Evolutionary conservation across 2,888 invertebrate species (phyloP).

Genomic region (Morinoia aosen): DNA sequence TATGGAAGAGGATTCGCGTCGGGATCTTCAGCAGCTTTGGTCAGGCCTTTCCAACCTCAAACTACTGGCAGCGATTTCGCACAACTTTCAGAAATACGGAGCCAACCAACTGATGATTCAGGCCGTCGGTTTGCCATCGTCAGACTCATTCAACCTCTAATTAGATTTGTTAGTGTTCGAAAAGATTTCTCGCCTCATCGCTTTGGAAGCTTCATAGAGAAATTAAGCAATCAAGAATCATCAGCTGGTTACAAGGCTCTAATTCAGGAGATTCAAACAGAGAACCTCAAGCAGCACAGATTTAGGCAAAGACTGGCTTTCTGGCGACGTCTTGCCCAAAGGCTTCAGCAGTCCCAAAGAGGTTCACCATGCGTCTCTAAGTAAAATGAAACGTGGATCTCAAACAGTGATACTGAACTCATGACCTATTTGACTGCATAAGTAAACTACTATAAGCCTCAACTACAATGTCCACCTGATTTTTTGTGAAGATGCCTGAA

Average conservation of each 20-base stretch:
- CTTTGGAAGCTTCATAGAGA: not conserved
- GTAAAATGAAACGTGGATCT: not conserved
- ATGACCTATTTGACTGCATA: not conserved
- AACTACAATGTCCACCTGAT: not conserved
- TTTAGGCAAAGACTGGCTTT: not conserved
- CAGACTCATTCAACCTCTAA: conserved; percentile 24
- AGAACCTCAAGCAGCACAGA: conserved; percentile 15
- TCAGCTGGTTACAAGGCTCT: conserved; percentile 8
- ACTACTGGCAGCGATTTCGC: not conserved
- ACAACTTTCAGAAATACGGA: not conserved
- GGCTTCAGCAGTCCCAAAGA: not conserved
- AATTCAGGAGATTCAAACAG: not conserved
- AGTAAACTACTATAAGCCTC: not conserved
- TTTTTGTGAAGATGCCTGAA: not conserved
- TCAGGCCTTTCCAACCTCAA: not conserved
- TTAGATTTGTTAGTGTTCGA: not conserved
- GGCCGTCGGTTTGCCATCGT: not conserved
- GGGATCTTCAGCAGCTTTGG: not conserved
- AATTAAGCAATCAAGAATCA: conserved; percentile 5
- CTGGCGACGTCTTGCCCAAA: conserved; percentile 14
- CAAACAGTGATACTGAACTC: not conserved
- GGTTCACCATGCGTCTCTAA: not conserved
- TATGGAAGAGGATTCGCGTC: not conserved
- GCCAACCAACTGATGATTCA: not conserved
- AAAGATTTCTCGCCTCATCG: not conserved